phyloP scores from a whole-genome alignment of 2,888 invertebrate genomes.

The Rhagophthalmus giganteus region DNA sequence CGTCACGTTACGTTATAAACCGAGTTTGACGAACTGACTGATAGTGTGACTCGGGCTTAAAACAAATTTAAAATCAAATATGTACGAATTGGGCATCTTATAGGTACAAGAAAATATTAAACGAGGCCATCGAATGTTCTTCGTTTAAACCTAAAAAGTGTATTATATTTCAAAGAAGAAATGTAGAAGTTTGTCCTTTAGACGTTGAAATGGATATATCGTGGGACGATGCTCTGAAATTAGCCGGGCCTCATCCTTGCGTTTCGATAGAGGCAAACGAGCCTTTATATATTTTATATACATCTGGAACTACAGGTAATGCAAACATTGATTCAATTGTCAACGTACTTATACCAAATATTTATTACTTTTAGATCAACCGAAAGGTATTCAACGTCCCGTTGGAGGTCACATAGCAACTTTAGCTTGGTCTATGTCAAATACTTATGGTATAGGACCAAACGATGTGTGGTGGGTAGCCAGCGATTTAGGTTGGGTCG shows the following conservation, averaged over 20 bases:
- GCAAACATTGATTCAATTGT: no score
- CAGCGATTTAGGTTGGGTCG: slow-evolving; percentile 90
- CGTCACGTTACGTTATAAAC: no score
- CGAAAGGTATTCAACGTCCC: slow-evolving; percentile 84
- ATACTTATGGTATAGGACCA: slow-evolving; percentile 76
- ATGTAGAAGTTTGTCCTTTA: slow-evolving; percentile 66
- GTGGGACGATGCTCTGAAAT: slow-evolving; percentile 74
- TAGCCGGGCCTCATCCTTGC: slow-evolving; percentile 73
- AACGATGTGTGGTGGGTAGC: slow-evolving; percentile 91
- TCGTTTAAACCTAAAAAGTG: slow-evolving; percentile 75
- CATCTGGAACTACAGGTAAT: slow-evolving; percentile 77
- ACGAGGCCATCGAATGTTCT: slow-evolving; percentile 76
- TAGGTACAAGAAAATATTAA: slow-evolving; percentile 78
- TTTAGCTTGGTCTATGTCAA: slow-evolving; percentile 81
- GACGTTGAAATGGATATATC: slow-evolving; percentile 70
- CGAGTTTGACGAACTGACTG: no score
- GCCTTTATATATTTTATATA: slow-evolving; percentile 89
- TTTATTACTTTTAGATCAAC: slow-evolving; percentile 58
- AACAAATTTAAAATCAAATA: no score
- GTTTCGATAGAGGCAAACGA: slow-evolving; percentile 87
- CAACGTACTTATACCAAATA: no score
- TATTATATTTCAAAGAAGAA: slow-evolving; percentile 79
- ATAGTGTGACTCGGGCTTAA: no score
- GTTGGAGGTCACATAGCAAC: slow-evolving; percentile 87
- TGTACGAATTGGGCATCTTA: no score